phyloP scores from a whole-genome alignment of 2,113 vertebrate species.

The Orientallactaga bullata region DNA sequence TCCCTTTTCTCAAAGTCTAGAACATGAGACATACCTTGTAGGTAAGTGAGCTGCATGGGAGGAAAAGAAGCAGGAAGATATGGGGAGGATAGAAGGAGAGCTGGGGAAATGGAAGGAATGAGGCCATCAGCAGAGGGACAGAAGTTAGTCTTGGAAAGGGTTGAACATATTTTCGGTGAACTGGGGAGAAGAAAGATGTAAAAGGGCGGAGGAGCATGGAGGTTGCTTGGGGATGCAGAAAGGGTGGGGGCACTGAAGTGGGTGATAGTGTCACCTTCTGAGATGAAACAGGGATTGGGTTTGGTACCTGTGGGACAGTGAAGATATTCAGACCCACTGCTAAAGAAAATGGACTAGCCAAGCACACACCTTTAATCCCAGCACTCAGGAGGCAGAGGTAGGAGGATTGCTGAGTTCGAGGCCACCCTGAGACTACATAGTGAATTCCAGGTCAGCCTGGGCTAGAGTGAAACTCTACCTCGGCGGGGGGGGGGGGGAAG shows the following conservation, averaged over 20 bases:
- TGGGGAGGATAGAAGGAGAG: rapidly evolving
- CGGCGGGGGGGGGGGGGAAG: no score
- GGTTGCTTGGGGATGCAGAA: neutral
- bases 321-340: neutral
- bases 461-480: no score
- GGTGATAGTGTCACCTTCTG: rapidly evolving
- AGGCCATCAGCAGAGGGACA: neutral
- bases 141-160: neutral
- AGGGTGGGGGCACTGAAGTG: neutral
- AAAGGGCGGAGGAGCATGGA: rapidly evolving
- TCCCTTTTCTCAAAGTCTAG: neutral
- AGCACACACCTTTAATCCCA: no score
- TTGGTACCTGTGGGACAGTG: neutral
- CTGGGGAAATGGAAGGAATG: no score
- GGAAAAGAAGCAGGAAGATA: neutral
- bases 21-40: neutral
- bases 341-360: neutral
- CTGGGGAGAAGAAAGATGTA: neutral
- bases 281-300: neutral
- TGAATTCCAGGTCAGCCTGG: no score
- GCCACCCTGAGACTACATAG: no score
- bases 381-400: no score
- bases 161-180: neutral
- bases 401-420: no score
- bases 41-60: no score